These are phyloP conservation scores for Heliconius nattereri DNA, from an alignment of 1,140 invertebrate species.

Conservation along the genomic window DNA sequence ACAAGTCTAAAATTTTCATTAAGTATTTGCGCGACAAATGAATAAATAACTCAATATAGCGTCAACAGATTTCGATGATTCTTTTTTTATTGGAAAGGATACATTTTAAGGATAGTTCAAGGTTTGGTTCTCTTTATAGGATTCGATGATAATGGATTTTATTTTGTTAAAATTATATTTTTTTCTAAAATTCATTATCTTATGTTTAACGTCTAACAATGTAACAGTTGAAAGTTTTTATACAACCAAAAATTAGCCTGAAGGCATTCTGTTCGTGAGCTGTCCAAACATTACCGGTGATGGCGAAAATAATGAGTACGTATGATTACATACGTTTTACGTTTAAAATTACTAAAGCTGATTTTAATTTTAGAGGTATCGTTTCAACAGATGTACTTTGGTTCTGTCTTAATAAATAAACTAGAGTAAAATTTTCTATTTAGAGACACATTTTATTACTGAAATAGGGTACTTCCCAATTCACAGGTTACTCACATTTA, in stretches of 20 bases:
- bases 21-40: no score
- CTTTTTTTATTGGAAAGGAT: no score
- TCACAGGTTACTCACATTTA: conserved; percentile 38
- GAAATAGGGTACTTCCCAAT: conserved; percentile 51
- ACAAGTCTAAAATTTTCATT: no score
- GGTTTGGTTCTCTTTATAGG: no score
- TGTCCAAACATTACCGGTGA: not conserved
- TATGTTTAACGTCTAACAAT: not conserved
- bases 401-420: not conserved
- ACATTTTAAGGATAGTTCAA: no score
- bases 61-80: no score
- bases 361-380: not conserved
- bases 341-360: not conserved
- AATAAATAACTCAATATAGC: no score
- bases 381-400: not conserved
- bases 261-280: not conserved
- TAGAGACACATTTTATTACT: conserved; percentile 43
- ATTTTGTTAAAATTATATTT: not conserved
- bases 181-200: not conserved
- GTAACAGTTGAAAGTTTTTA: not conserved
- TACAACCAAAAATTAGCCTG: not conserved
- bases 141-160: no score
- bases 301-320: not conserved
- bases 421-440: conserved; percentile 27
- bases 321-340: no score